Percentiles rank a stretch among this genome's conserved stretches.
phyloP scores from a whole-genome alignment of 2,888 invertebrate species.

The Andricus quercusramuli region DNA sequence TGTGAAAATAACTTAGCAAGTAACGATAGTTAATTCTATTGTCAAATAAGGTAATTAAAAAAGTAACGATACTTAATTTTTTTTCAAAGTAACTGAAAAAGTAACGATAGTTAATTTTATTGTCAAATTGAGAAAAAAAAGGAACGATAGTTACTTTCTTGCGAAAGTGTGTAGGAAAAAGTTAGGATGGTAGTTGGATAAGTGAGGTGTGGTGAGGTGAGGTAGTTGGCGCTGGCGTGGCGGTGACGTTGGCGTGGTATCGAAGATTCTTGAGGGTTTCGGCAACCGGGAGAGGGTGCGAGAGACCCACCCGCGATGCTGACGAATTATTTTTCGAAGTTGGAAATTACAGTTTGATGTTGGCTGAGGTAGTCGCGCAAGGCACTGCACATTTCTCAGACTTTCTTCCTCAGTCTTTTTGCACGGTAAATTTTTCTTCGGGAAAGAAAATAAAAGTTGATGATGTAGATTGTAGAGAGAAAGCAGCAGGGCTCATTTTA shows the following conservation, averaged over 20 bases:
- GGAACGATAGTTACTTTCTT: too few relatives aligned
- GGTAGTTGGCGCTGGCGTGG: too few relatives aligned
- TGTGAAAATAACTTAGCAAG: too few relatives aligned
- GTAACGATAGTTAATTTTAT: too few relatives aligned
- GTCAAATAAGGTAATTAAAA: too few relatives aligned
- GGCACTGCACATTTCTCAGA: slow-evolving; percentile 39
- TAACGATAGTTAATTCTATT: too few relatives aligned
- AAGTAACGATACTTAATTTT: too few relatives aligned
- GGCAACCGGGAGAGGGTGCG: slow-evolving; percentile 45
- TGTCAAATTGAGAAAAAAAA: too few relatives aligned
- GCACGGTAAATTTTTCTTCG: slow-evolving; percentile 29
- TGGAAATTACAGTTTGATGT: slow-evolving; percentile 62
- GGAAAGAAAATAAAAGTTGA: slow-evolving; percentile 40
- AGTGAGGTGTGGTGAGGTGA: too few relatives aligned
- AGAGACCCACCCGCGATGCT: slow-evolving; percentile 59
- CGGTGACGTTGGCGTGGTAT: slow-evolving; percentile 58
- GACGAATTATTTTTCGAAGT: slow-evolving; percentile 73
- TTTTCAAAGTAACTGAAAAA: too few relatives aligned
- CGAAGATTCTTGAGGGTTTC: slow-evolving; percentile 55
- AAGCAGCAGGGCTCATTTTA: slow-evolving; percentile 12
- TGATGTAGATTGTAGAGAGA: slow-evolving; percentile 37
- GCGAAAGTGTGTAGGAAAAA: too few relatives aligned
- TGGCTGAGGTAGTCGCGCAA: slow-evolving; percentile 42
- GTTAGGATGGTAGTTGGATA: too few relatives aligned
- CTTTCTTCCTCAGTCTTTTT: slow-evolving; percentile 18